phyloP scores from a whole-genome alignment of 2,797 vertebrate genomes.

The Parotocinclus haroldoi region DNA sequence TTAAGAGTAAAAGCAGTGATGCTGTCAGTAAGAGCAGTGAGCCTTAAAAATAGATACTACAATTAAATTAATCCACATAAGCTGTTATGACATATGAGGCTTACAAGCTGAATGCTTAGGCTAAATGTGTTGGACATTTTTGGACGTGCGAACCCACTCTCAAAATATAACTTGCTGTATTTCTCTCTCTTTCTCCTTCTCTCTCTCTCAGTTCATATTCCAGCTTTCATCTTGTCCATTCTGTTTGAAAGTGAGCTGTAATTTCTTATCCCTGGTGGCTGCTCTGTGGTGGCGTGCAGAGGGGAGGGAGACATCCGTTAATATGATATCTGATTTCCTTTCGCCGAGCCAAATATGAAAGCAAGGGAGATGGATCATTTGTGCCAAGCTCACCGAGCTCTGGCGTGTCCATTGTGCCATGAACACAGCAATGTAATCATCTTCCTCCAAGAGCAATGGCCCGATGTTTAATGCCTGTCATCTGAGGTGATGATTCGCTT shows the following conservation, averaged over 20 bases:
- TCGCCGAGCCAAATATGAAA: conserved; percentile 36
- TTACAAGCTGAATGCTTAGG: too few species aligned
- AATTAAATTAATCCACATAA: too few species aligned
- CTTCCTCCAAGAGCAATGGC: conserved; percentile 47
- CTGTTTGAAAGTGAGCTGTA: conserved; percentile 34
- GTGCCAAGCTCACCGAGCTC: conserved; percentile 47
- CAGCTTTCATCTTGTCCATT: conserved; percentile 25
- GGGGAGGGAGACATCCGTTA: conserved; percentile 53
- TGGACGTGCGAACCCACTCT: too few species aligned
- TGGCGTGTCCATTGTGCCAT: conserved; percentile 53
- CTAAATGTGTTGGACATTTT: too few species aligned
- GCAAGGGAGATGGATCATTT: conserved; percentile 48
- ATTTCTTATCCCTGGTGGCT: conserved; percentile 52
- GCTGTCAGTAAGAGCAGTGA: too few species aligned
- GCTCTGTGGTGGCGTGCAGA: conserved; percentile 31
- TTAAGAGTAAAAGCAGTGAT: too few species aligned
- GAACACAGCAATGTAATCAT: conserved; percentile 59
- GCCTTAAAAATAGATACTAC: too few species aligned
- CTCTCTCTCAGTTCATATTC: background rate
- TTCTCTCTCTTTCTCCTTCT: background rate
- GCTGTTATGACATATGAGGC: too few species aligned
- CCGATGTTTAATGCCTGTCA: conserved; percentile 44
- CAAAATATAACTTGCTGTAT: too few species aligned
- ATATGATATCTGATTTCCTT: conserved; percentile 58
- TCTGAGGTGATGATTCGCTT: conserved; percentile 32